A percentile compares a stretch with the other conserved stretches of the same genome.
Conservation (phyloP, 2,797 vertebrate species). For the Onychomys torridus region DNA sequence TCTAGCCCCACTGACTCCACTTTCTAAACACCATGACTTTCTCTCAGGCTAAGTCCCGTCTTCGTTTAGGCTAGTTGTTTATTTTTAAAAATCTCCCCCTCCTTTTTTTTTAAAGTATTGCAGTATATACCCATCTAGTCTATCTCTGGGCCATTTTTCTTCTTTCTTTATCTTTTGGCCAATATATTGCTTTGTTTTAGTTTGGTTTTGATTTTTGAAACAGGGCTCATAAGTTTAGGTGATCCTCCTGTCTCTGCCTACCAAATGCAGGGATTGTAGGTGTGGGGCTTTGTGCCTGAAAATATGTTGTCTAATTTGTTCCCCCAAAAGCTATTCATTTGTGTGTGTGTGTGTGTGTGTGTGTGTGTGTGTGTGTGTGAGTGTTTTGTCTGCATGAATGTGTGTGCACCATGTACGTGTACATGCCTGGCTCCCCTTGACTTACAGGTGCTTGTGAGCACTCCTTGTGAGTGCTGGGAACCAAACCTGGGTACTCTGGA, state of each 20-base stretch:
- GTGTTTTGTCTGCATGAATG: background rate
- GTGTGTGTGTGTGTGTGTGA: background rate
- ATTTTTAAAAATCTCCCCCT: background rate
- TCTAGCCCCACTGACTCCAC: background rate
- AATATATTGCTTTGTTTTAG: background rate
- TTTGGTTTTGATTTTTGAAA: background rate
- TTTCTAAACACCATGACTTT: background rate
- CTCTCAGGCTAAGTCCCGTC: background rate
- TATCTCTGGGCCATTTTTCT: background rate
- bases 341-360: background rate
- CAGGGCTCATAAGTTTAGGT: background rate
- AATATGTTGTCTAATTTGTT: background rate
- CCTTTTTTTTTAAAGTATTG: background rate
- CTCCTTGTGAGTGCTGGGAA: background rate
- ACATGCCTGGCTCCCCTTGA: background rate
- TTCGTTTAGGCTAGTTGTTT: background rate
- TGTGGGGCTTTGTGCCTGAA: background rate
- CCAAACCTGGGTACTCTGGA: background rate
- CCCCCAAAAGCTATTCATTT: background rate
- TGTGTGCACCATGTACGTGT: background rate
- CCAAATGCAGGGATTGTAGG: background rate
- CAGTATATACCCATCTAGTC: background rate
- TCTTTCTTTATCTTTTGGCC: slow-evolving; percentile 19
- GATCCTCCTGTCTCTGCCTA: background rate
- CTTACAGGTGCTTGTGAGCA: background rate